phyloP scores from a whole-genome alignment of 2,888 invertebrate species.

The Drosophila demipolita region DNA sequence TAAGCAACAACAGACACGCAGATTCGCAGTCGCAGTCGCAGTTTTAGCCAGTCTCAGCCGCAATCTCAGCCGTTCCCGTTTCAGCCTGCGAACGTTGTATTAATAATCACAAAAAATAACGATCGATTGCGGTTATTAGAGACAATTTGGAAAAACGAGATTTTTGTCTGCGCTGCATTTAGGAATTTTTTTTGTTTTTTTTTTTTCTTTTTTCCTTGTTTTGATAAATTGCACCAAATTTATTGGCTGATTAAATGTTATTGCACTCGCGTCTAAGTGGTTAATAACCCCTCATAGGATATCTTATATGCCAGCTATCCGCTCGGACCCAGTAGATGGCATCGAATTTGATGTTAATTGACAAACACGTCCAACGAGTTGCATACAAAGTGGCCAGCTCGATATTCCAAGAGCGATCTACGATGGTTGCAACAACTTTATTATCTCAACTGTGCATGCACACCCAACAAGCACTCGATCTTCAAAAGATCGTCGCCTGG shows the following conservation, averaged over 20 bases:
- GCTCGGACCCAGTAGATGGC: conserved; percentile 48
- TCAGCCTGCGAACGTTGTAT: conserved; percentile 49
- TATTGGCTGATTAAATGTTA: conserved; percentile 81
- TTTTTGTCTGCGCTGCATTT: conserved; percentile 50
- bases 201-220: conserved; percentile 17
- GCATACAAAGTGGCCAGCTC: conserved; percentile 69
- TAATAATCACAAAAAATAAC: conserved; percentile 83
- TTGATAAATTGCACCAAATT: conserved; percentile 78
- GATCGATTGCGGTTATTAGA: conserved; percentile 82
- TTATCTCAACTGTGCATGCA: conserved; percentile 38
- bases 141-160: conserved; percentile 78
- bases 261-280: conserved; percentile 77
- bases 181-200: not conserved
- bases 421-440: conserved; percentile 64
- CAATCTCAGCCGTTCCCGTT: conserved; percentile 22
- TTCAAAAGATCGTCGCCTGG: conserved; percentile 23
- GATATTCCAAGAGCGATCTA: conserved; percentile 27
- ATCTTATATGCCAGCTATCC: conserved; percentile 27
- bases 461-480: conserved; percentile 19
- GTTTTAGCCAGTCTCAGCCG: conserved; percentile 13
- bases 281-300: conserved; percentile 53
- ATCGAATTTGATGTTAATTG: conserved; percentile 81
- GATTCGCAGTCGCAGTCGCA: conserved; percentile 11
- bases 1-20: not conserved
- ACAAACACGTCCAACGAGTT: conserved; percentile 79